phyloP scores from a whole-genome alignment of 2,888 invertebrate species.

The Stomorhina lunata region DNA sequence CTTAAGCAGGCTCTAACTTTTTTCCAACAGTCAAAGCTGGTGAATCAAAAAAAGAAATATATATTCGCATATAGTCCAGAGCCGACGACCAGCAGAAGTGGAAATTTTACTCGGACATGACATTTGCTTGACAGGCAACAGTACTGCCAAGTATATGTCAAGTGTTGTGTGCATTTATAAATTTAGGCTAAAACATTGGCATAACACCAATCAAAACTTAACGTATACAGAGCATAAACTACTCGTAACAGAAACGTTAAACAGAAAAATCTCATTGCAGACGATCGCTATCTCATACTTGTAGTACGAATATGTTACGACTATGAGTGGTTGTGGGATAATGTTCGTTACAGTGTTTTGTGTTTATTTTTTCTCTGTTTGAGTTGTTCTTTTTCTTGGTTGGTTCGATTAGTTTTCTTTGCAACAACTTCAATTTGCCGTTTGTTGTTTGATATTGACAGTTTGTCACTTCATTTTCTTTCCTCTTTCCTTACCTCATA shows the following conservation, averaged over 20 bases:
- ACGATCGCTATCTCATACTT: slow-evolving; percentile 60
- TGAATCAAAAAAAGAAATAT: slow-evolving; percentile 6
- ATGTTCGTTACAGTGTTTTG: slow-evolving; percentile 21
- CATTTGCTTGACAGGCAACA: slow-evolving; percentile 72
- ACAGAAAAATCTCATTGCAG: slow-evolving; percentile 25
- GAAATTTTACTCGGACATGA: slow-evolving; percentile 74
- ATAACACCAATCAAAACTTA: slow-evolving; percentile 55
- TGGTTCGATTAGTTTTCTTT: slow-evolving; percentile 28
- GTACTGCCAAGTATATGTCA: slow-evolving; percentile 73
- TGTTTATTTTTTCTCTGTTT: not conserved
- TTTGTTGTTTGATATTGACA: slow-evolving; percentile 71
- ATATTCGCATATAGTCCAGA: not conserved
- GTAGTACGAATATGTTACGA: not conserved
- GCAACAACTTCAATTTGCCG: slow-evolving; percentile 60
- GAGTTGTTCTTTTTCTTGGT: slow-evolving; percentile 4
- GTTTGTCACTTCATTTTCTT: slow-evolving; percentile 75
- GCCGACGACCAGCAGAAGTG: slow-evolving; percentile 53
- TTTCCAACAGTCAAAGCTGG: not conserved
- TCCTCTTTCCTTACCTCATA: slow-evolving; percentile 17
- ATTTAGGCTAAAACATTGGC: slow-evolving; percentile 66
- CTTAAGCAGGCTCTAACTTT: slow-evolving; percentile 24
- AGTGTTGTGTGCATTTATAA: slow-evolving; percentile 72
- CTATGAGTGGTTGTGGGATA: slow-evolving; percentile 40
- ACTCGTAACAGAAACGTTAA: not conserved
- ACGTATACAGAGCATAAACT: slow-evolving; percentile 32